Percentiles rank a stretch among this genome's conserved stretches.
phyloP scores from a whole-genome alignment of 2,888 invertebrate species.

The Lordiphosa fenestrarum region DNA sequence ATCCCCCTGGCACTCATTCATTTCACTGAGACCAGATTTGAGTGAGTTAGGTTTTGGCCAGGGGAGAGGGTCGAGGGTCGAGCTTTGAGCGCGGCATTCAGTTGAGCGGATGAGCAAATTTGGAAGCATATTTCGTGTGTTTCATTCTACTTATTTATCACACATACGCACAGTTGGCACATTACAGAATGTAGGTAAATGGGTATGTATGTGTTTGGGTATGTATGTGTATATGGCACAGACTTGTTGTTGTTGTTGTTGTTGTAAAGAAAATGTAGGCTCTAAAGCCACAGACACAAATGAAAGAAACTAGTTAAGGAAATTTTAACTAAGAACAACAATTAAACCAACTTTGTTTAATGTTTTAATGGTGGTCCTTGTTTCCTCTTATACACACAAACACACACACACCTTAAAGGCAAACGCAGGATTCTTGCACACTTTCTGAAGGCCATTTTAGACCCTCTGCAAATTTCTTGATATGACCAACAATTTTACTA shows the following conservation, averaged over 20 bases:
- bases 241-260: conserved; percentile 65
- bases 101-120: conserved; percentile 49
- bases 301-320: neutral
- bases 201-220: conserved; percentile 28
- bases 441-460: too few relatives aligned
- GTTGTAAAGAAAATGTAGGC: conserved; percentile 31
- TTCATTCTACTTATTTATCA: conserved; percentile 41
- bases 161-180: conserved; percentile 62
- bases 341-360: conserved; percentile 6
- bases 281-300: too few relatives aligned
- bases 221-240: conserved; percentile 36
- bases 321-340: neutral
- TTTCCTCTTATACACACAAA: neutral
- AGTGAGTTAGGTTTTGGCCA: conserved; percentile 45
- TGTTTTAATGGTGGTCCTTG: conserved; percentile 19
- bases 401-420: too few relatives aligned
- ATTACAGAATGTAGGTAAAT: conserved; percentile 62
- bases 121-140: conserved; percentile 18
- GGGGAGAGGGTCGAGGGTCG: too few relatives aligned
- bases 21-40: conserved; percentile 27
- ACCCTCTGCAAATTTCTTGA: neutral
- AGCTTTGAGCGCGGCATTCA: conserved; percentile 50
- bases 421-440: too few relatives aligned
- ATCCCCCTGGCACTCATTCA: conserved; percentile 7
- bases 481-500: neutral